A percentile compares a stretch with the other conserved stretches of the same genome.
Conservation (phyloP, 1,140 invertebrate species). For the Polypedilum pembai region DNA sequence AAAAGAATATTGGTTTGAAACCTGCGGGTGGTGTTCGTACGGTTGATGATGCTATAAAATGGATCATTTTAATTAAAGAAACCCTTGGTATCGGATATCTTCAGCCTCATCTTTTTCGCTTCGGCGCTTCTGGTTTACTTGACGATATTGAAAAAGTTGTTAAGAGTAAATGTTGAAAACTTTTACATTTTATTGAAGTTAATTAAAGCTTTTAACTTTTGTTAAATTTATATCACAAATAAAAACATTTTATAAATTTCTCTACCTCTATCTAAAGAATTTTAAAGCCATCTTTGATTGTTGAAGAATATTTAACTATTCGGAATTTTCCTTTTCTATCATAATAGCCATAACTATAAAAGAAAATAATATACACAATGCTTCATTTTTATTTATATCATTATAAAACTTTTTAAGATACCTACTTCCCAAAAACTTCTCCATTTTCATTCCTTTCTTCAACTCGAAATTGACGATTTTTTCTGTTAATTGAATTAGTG, state of each 20-base stretch:
- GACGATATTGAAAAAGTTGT: constrained; percentile 59
- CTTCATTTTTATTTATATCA: no score
- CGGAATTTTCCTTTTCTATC: constrained; percentile 70
- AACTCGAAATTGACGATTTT: constrained; percentile 72
- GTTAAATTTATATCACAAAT: constrained; percentile 21
- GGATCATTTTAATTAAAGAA: constrained; percentile 77
- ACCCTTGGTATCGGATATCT: constrained; percentile 86
- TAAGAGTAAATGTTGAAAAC: neutral
- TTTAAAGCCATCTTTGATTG: constrained; percentile 59
- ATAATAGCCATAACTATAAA: constrained; percentile 77
- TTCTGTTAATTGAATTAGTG: constrained; percentile 47
- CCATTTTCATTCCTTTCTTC: constrained; percentile 72
- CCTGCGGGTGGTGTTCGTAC: constrained; percentile 93
- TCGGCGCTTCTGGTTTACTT: constrained; percentile 88
- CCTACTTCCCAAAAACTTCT: constrained; percentile 65
- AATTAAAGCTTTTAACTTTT: neutral
- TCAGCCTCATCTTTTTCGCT: constrained; percentile 73
- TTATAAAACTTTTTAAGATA: no score
- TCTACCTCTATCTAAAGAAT: neutral
- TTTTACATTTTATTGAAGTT: constrained; percentile 19
- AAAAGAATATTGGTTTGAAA: constrained; percentile 87
- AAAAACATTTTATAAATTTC: neutral
- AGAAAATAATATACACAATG: no score
- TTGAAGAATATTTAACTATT: constrained; percentile 67
- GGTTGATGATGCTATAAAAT: constrained; percentile 76